Conservation (phyloP, 2,113 vertebrate species). For the Xyliphius kryptos region DNA sequence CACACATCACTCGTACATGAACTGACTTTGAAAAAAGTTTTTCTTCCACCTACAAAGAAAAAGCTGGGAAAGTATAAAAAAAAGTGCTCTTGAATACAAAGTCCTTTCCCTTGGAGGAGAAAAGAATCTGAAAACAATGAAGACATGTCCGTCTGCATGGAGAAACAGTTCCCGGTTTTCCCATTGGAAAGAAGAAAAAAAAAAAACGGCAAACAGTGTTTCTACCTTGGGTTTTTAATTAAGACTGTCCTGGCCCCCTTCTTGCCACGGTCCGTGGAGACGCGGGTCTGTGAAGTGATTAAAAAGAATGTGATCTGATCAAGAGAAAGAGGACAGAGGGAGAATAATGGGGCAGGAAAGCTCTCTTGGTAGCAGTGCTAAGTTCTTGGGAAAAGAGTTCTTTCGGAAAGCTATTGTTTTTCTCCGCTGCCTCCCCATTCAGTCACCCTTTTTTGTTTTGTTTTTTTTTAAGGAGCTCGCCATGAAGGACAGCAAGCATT, state of each 20-base stretch:
- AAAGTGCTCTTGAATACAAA: slow-evolving; percentile 72
- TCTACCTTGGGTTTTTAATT: slow-evolving; percentile 95
- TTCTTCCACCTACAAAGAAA: slow-evolving; percentile 58
- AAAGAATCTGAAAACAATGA: slow-evolving; percentile 69
- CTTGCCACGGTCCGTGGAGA: slow-evolving; percentile 71
- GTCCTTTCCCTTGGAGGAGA: too few relatives aligned
- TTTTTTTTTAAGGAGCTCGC: slow-evolving; percentile 62
- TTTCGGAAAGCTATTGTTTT: slow-evolving; percentile 84
- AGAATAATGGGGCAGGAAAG: slow-evolving; percentile 96
- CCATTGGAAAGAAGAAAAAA: slow-evolving; percentile 89
- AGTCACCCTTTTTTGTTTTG: too few relatives aligned
- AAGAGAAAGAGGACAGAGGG: too few relatives aligned
- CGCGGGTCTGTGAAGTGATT: slow-evolving; percentile 92
- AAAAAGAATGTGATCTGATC: slow-evolving; percentile 96
- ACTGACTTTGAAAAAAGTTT: slow-evolving; percentile 59
- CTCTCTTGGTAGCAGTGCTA: slow-evolving; percentile 85
- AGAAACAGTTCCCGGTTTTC: slow-evolving; percentile 76
- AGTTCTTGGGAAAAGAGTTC: slow-evolving; percentile 80
- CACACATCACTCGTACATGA: slow-evolving; percentile 59
- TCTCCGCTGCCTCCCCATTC: slow-evolving; percentile 56
- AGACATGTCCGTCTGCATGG: slow-evolving; percentile 75
- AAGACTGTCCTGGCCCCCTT: slow-evolving; percentile 79
- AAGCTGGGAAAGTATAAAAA: slow-evolving; percentile 42
- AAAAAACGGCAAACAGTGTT: slow-evolving; percentile 76
- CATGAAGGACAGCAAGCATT: slow-evolving; percentile 41